These are phyloP conservation scores for Peromyscus aztecus DNA, from an alignment of 2,797 vertebrate genomes.

Conservation along the genomic window DNA sequence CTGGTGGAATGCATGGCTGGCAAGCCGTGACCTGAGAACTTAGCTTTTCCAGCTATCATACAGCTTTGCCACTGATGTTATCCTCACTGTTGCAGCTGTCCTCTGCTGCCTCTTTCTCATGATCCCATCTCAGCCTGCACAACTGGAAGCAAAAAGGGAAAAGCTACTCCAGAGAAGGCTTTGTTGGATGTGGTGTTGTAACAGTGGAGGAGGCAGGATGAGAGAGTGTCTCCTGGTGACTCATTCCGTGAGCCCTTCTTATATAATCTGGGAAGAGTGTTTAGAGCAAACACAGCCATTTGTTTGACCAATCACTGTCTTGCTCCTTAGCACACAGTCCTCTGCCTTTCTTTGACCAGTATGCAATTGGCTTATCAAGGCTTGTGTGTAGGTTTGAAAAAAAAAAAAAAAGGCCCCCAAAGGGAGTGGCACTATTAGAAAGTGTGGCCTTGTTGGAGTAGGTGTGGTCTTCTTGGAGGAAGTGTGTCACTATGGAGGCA, in stretches of 20 bases:
- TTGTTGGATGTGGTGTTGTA: background rate
- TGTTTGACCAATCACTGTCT: background rate
- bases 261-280: background rate
- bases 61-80: no score
- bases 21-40: no score
- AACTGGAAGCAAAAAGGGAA: background rate
- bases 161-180: background rate
- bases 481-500: no score
- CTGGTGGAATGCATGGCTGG: background rate
- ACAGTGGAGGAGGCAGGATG: background rate
- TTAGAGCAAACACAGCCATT: background rate
- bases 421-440: background rate
- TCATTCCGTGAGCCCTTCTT: background rate
- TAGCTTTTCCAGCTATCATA: background rate
- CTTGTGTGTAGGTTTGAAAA: background rate
- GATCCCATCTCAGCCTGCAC: background rate
- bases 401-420: no score
- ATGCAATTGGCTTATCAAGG: background rate
- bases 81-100: background rate
- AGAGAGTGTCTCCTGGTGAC: no score
- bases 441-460: no score
- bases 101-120: background rate
- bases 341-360: background rate
- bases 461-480: background rate
- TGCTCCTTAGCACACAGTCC: background rate